Evolutionary conservation across 2,888 invertebrate genomes (phyloP).

Genomic region (Heliconius ismenius): DNA sequence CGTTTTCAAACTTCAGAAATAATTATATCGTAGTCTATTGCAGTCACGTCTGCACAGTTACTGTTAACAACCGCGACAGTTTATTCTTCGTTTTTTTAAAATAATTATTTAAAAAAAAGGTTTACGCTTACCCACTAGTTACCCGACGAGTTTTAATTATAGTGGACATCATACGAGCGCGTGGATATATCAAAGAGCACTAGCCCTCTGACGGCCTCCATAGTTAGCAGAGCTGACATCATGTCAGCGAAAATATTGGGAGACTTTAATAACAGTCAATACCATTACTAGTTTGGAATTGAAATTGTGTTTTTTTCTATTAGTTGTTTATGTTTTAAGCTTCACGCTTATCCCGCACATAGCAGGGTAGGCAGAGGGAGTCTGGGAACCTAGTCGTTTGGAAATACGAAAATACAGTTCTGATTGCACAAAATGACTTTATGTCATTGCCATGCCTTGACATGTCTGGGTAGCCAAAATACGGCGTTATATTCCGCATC

Average conservation of each 20-base stretch:
- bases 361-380: neutral
- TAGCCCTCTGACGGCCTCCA: too few relatives aligned
- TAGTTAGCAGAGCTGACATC: constrained; percentile 4
- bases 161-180: too few relatives aligned
- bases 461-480: too few relatives aligned
- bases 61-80: too few relatives aligned
- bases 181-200: neutral
- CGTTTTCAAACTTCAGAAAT: neutral
- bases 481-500: too few relatives aligned
- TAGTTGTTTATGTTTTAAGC: neutral
- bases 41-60: too few relatives aligned
- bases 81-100: too few relatives aligned
- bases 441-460: too few relatives aligned
- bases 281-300: neutral
- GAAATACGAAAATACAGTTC: too few relatives aligned
- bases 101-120: neutral
- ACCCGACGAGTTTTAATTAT: neutral
- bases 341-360: neutral
- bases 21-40: too few relatives aligned
- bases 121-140: neutral
- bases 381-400: neutral
- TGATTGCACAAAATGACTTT: too few relatives aligned
- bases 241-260: neutral
- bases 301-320: neutral
- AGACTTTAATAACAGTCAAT: neutral